These are phyloP conservation scores for Melanotaenia pygmaea DNA, from an alignment of 2,797 vertebrate genomes.

Conservation along the genomic window DNA sequence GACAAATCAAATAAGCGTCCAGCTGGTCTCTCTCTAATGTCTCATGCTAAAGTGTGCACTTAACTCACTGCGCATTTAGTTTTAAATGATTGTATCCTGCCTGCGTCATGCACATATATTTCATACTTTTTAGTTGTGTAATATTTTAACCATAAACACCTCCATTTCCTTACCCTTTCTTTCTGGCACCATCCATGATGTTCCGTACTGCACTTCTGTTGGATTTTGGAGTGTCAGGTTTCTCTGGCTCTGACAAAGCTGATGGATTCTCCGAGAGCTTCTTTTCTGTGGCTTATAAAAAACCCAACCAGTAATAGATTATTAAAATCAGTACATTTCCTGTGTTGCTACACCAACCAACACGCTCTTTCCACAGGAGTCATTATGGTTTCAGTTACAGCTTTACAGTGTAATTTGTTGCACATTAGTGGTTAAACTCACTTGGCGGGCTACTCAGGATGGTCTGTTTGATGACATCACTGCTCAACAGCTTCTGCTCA, in stretches of 20 bases:
- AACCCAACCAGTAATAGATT: conserved; percentile 32
- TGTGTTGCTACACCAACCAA: not conserved
- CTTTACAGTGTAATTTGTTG: not conserved
- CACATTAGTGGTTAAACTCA: conserved; percentile 65
- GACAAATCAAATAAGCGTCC: conserved; percentile 35
- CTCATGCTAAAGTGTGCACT: conserved; percentile 18
- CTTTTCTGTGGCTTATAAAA: conserved; percentile 51
- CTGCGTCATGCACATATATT: not conserved
- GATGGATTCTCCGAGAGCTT: conserved; percentile 55
- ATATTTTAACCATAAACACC: not conserved
- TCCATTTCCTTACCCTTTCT: conserved; percentile 84
- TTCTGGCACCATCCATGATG: conserved; percentile 77
- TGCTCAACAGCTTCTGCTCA: conserved; percentile 83
- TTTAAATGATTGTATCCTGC: conserved; percentile 19
- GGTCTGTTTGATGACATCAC: conserved; percentile 90
- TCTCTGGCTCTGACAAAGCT: conserved; percentile 52
- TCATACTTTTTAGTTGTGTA: not conserved
- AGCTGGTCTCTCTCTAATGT: conserved; percentile 20
- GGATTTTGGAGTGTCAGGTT: conserved; percentile 72
- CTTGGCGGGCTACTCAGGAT: conserved; percentile 87
- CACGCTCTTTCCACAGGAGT: not conserved
- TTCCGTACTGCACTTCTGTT: conserved; percentile 74
- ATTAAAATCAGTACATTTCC: conserved; percentile 12
- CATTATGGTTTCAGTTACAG: not conserved
- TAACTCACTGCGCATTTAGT: not conserved